These are phyloP conservation scores for Serinus canaria DNA, from an alignment of 2,113 vertebrate genomes.

Conservation along the genomic window DNA sequence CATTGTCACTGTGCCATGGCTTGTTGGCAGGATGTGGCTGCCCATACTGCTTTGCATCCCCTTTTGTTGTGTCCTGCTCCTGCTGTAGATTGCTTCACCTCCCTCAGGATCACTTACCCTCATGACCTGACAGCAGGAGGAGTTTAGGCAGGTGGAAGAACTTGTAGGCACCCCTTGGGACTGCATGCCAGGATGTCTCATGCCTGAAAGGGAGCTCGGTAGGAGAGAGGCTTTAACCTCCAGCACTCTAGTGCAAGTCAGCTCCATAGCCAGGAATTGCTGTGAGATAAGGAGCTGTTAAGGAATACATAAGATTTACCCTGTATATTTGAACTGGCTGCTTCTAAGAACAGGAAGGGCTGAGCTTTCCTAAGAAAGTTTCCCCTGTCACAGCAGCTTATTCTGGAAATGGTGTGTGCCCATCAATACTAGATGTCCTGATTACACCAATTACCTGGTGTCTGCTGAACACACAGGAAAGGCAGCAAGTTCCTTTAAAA, in stretches of 20 bases:
- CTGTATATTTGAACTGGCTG: background rate
- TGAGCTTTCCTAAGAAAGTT: background rate
- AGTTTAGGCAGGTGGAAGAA: background rate
- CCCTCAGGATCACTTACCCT: background rate
- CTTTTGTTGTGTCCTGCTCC: background rate
- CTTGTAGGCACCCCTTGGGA: background rate
- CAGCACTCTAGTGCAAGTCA: background rate
- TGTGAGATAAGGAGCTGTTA: background rate
- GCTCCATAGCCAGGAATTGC: background rate
- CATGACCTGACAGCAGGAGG: background rate
- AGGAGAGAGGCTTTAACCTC: background rate
- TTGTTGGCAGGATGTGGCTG: background rate
- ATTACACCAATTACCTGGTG: background rate
- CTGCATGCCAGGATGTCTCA: background rate
- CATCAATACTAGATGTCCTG: background rate
- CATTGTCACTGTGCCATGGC: background rate
- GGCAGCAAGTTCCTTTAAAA: background rate
- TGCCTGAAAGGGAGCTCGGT: background rate
- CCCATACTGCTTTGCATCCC: background rate
- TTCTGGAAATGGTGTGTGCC: background rate
- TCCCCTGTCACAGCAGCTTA: background rate
- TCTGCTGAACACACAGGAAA: background rate
- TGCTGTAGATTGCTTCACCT: background rate
- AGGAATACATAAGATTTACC: background rate
- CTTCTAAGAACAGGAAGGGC: background rate